Evolutionary conservation across 2,888 invertebrate genomes (phyloP), one percentile per base, ranked within the genome.

Genomic region (Augiades crinisus): DNA sequence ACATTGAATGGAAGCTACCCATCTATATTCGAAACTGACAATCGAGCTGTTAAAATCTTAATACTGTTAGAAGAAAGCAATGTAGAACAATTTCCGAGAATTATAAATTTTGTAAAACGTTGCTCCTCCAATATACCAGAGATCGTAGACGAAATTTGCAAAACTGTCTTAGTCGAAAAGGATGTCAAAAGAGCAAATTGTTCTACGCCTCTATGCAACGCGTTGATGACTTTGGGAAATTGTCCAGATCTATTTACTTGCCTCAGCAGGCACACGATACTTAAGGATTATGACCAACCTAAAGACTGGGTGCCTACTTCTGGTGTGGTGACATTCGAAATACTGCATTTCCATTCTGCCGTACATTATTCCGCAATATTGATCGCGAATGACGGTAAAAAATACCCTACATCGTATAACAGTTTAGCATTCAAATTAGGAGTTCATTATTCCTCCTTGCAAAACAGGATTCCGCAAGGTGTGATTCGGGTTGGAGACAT

Each of bases 1-100:
- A 92, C 92, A 14, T 78, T 95, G 33, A 90, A 92, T 51, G 91
- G 93, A 57, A 92, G 92, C 65, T 93, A 93, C 64, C 70, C 75
- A 6, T 84, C 86, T 2, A 75, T 87, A 58, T 87, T 84, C 57
- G 72, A 67, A 51, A 22, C 55, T 0, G 49, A 69, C 5, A 68
- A 73, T 30, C 57, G 65, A 6, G 57, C 54, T 16, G 82, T 81
- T 31, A 84, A 78, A 75, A 90, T 73, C 60, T 84, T 90, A 54
- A 87, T 94, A 41, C 73, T 94, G 0, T 63, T 93, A 0, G 93
- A 94, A 59, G 91, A 93, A 54, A 78, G 69, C 0, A 92, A 92
- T 58, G 81, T 88, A 6, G 75, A 90, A 38, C 92, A 94, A 61
- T 73, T 94, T 44, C 91, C 92, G 19, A 92, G 92, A 64, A 80